Percentiles rank a stretch among this genome's conserved stretches.
Evolutionary conservation across 1,140 invertebrate species (phyloP).

Genomic region (Stegodyphus dumicola): DNA sequence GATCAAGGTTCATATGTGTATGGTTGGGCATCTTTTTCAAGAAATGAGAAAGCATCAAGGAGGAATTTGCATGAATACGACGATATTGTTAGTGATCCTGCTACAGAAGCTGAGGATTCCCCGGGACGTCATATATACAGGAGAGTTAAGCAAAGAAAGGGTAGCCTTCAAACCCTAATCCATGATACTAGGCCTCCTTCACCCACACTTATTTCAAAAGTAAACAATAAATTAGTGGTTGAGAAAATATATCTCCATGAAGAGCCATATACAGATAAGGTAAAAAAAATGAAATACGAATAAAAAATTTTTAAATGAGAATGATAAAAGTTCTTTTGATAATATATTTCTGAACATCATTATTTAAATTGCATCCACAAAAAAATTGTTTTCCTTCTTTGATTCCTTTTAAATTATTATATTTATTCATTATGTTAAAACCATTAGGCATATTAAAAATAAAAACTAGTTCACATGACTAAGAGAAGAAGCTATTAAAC

Average conservation of each 20-base stretch:
- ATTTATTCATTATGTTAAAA: no score
- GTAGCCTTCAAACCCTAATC: constrained; percentile 47
- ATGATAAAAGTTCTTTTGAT: no score
- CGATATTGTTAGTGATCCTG: constrained; percentile 51
- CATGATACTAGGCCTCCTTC: constrained; percentile 35
- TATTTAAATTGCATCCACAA: background rate
- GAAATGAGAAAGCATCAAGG: constrained; percentile 22
- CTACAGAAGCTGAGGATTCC: constrained; percentile 44
- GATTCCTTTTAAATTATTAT: background rate
- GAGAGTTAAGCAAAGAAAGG: constrained; percentile 56
- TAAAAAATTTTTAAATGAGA: no score
- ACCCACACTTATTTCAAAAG: constrained; percentile 44
- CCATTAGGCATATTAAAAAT: no score
- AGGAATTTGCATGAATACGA: constrained; percentile 42
- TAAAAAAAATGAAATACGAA: constrained; percentile 42
- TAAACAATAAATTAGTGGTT: constrained; percentile 66
- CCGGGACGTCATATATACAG: constrained; percentile 46
- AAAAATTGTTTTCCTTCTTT: background rate
- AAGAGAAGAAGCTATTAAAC: no score
- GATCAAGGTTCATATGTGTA: constrained; percentile 42
- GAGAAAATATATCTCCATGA: constrained; percentile 68
- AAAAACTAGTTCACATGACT: no score
- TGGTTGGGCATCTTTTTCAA: constrained; percentile 43
- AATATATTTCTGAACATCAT: no score
- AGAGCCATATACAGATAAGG: constrained; percentile 68